Evolutionary conservation across 2,113 vertebrate species (phyloP).

Genomic region (Callopanchax toddi): DNA sequence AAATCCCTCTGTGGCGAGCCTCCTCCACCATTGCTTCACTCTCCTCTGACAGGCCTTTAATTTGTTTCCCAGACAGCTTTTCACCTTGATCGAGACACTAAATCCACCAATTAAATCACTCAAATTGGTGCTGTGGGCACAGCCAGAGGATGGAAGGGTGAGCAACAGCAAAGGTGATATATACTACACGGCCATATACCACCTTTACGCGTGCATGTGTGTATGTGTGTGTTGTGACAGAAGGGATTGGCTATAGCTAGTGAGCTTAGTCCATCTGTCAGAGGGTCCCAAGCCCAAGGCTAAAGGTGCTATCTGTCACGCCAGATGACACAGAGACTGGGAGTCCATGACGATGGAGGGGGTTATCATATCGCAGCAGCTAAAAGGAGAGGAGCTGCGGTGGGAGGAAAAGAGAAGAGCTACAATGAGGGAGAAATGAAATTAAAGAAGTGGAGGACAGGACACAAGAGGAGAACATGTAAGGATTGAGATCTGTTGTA

Average conservation of each 20-base stretch:
- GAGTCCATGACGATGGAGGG: conserved; percentile 62
- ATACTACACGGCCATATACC: conserved; percentile 38
- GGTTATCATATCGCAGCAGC: conserved; percentile 57
- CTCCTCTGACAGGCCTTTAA: conserved; percentile 57
- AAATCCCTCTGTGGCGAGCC: not conserved
- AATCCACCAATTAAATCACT: conserved; percentile 74
- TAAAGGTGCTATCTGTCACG: conserved; percentile 73
- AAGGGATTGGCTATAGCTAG: conserved; percentile 59
- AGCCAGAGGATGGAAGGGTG: conserved; percentile 46
- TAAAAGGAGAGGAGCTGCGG: conserved; percentile 11
- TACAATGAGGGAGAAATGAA: conserved; percentile 10
- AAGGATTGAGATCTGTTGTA: not conserved
- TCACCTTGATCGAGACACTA: conserved; percentile 71
- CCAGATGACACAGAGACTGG: conserved; percentile 68
- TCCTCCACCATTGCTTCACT: conserved; percentile 29
- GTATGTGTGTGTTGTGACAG: conserved; percentile 57
- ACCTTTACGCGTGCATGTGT: conserved; percentile 27
- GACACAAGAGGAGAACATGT: conserved; percentile 6
- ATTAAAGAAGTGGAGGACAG: conserved; percentile 7
- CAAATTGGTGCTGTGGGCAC: conserved; percentile 64
- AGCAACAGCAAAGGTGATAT: conserved; percentile 59
- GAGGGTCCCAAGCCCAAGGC: conserved; percentile 65
- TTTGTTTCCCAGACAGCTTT: conserved; percentile 67
- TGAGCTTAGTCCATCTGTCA: conserved; percentile 71
- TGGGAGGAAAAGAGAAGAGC: conserved; percentile 10